Base-by-base conservation (phyloP, 2,113 vertebrate genomes). In the Madoqua kirkii region DNA sequence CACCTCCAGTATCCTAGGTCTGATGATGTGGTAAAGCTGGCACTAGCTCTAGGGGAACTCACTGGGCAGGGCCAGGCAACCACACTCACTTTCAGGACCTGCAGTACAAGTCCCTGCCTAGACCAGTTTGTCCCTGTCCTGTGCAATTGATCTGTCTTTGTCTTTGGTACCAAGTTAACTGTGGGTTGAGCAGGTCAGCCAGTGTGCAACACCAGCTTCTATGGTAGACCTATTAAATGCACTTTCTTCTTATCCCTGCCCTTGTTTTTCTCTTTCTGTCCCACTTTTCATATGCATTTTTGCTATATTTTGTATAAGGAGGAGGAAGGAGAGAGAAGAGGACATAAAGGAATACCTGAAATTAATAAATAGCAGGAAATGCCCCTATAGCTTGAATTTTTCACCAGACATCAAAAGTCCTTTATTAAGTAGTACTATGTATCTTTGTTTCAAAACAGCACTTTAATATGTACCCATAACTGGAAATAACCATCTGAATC, bases 291-390 rank as follows among this genome's bases (percentile, higher is more conserved):
- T 93, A 40, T 84, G 93, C 87, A 84, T 67, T 91, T 97, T 29
- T 81, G 6, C 31, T 96, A 1, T 84, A 52, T 94, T 97, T 93
- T 97, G 59, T 87, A 50, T 82, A 43, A 84, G 19, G 64, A 94
- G 54, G 62, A 62, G 67, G 52, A 81, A 25, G 33, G 60, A 84
- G 40, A 29, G 33, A 29, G 11, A 84, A 6, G 71, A 43, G 8
- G 40, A 16, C 36, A 87, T 57, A 93, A 43, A 86, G 60, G 55
- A 92, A 40, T 93, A 78, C 36, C 59, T 88, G 50, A 88, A 91
- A 84, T 96, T 91, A 89, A 79, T 92, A 60, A 96, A 45, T 36
- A 95, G 33, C 81, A 96, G 21, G 48, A 92, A 85, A 85, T 79
- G 11, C 17, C 31, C 31, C 60, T 91, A 43, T 15, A 95, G 40